Evolutionary conservation across 1,140 invertebrate genomes (phyloP).

Genomic region (Metopolophium dirhodum): DNA sequence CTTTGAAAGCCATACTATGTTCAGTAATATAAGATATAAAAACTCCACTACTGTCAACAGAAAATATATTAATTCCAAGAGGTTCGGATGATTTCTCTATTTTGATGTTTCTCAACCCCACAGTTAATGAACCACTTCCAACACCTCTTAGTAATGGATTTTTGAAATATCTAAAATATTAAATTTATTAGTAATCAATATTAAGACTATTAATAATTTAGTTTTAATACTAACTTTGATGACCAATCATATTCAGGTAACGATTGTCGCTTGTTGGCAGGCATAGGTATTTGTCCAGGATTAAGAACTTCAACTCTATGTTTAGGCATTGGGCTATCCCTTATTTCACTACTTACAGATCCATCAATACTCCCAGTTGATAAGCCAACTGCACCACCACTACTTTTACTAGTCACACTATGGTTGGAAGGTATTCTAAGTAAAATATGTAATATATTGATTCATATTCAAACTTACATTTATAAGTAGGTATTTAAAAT

Average conservation of each 20-base stretch:
- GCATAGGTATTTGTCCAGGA: slow-evolving; percentile 63
- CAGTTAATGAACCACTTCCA: slow-evolving; percentile 72
- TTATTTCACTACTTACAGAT: slow-evolving; percentile 72
- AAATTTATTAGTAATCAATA: slow-evolving; percentile 54
- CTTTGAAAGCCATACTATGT: slow-evolving; percentile 88
- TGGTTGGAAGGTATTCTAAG: slow-evolving; percentile 87
- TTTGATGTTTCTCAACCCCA: slow-evolving; percentile 84
- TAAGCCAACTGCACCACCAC: slow-evolving; percentile 81
- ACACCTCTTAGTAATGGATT: slow-evolving; percentile 59
- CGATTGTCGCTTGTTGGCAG: slow-evolving; percentile 70
- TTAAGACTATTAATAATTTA: slow-evolving; percentile 35
- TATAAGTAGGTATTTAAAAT: too few relatives aligned
- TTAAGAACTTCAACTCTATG: slow-evolving; percentile 86
- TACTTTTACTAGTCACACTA: slow-evolving; percentile 88
- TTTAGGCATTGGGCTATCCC: slow-evolving; percentile 89
- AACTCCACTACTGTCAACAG: slow-evolving; percentile 85
- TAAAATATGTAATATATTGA: not conserved
- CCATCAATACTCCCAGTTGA: slow-evolving; percentile 90
- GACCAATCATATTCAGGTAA: slow-evolving; percentile 78
- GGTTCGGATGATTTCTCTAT: slow-evolving; percentile 92
- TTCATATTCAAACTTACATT: not conserved
- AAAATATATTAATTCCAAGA: slow-evolving; percentile 91
- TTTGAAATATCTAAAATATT: slow-evolving; percentile 33
- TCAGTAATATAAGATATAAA: slow-evolving; percentile 94
- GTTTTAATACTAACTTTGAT: slow-evolving; percentile 62